Conservation (phyloP, 1,140 invertebrate species). For the Drosophila nigromelanica region DNA sequence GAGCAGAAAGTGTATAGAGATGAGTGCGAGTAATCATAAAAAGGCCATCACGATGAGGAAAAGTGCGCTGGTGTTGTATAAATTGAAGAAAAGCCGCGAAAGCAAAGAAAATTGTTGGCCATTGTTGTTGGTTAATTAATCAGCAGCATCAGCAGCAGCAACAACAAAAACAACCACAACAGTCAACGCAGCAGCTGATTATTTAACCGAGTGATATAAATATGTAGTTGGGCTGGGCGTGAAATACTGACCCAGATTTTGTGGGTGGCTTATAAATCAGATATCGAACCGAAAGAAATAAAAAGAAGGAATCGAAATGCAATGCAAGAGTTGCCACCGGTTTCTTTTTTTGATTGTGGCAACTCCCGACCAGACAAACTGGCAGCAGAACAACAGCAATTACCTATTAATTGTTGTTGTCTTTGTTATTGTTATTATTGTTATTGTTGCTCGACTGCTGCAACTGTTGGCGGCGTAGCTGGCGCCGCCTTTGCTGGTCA, state of each 20-base stretch:
- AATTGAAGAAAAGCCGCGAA: constrained; percentile 55
- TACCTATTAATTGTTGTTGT: constrained; percentile 73
- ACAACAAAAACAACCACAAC: constrained; percentile 6
- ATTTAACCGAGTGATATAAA: constrained; percentile 80
- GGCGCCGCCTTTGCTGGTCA: constrained; percentile 62
- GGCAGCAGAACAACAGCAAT: constrained; percentile 61
- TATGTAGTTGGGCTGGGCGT: constrained; percentile 36
- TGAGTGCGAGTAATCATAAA: constrained; percentile 71
- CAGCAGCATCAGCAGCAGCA: constrained; percentile 15
- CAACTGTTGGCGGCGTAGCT: constrained; percentile 53
- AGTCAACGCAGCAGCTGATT: constrained; percentile 40
- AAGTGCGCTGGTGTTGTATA: constrained; percentile 51
- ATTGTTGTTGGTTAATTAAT: constrained; percentile 72
- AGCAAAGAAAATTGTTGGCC: constrained; percentile 45
- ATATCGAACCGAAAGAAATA: constrained; percentile 42
- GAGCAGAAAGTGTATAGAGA: constrained; percentile 38
- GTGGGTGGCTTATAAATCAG: constrained; percentile 50
- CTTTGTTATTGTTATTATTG: constrained; percentile 28
- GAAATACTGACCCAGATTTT: constrained; percentile 57
- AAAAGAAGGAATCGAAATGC: constrained; percentile 63
- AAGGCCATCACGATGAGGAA: constrained; percentile 74
- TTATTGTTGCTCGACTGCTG: constrained; percentile 53
- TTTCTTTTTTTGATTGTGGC: constrained; percentile 40
- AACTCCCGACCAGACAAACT: constrained; percentile 50
- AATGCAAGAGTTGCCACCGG: constrained; percentile 53